A percentile compares a stretch with the other conserved stretches of the same genome.
phyloP scores from a whole-genome alignment of 2,888 invertebrate species.

The Andricus curvator region DNA sequence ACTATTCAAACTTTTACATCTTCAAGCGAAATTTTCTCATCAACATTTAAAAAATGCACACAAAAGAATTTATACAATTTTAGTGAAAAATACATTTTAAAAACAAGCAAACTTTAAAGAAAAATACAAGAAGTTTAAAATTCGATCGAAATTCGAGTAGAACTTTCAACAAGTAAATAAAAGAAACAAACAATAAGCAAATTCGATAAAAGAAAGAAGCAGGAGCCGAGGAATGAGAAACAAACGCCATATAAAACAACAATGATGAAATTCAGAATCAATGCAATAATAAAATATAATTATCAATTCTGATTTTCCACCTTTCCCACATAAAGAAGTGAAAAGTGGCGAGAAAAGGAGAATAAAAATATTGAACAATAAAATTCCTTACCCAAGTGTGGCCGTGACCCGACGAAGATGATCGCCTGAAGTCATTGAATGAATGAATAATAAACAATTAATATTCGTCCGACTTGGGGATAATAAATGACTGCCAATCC shows the following conservation, averaged over 20 bases:
- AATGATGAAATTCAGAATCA: background rate
- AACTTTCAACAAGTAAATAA: background rate
- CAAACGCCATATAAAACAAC: background rate
- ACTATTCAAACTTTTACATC: too few species aligned
- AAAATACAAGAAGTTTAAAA: background rate
- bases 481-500: slow-evolving; percentile 21
- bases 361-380: background rate
- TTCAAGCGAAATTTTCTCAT: too few species aligned
- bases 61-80: too few species aligned
- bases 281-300: background rate
- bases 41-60: too few species aligned
- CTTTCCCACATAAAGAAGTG: background rate
- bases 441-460: slow-evolving; percentile 20
- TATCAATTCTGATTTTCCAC: background rate
- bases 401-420: background rate
- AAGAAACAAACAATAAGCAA: background rate
- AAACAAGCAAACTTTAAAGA: background rate
- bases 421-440: slow-evolving; percentile 14
- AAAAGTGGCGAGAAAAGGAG: background rate
- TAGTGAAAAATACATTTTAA: background rate
- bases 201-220: background rate
- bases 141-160: background rate
- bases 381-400: slow-evolving; percentile 7
- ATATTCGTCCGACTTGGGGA: background rate
- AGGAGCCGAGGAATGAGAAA: background rate